Percentiles rank a stretch among this genome's conserved stretches.
These are phyloP conservation scores for Ceryle rudis DNA, from an alignment of 2,797 vertebrate genomes.

Conservation along the genomic window DNA sequence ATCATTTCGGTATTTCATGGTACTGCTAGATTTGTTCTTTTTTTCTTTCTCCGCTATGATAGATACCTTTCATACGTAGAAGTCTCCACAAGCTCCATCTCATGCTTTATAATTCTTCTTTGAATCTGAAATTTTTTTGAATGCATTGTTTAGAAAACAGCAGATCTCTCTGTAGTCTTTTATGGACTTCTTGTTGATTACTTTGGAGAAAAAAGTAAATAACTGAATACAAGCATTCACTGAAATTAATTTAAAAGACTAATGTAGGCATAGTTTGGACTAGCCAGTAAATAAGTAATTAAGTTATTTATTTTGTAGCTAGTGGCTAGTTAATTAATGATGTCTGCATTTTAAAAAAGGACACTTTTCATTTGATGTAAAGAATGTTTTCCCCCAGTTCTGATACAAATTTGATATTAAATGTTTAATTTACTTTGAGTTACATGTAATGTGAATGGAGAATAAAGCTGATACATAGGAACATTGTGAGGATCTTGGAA, in stretches of 20 bases:
- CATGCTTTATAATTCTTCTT: neutral
- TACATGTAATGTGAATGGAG: neutral
- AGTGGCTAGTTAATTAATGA: neutral
- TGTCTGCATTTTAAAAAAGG: neutral
- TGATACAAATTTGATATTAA: neutral
- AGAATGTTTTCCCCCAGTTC: neutral
- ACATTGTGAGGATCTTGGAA: neutral
- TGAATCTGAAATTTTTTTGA: neutral
- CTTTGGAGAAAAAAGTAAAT: neutral
- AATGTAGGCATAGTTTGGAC: neutral
- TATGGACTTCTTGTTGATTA: neutral
- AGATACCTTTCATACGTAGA: neutral
- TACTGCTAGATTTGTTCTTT: neutral
- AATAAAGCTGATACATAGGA: neutral
- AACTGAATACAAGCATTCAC: neutral
- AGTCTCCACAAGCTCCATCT: neutral
- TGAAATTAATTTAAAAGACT: neutral
- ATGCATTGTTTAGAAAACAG: slow-evolving; percentile 36
- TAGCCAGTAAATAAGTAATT: neutral
- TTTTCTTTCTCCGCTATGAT: neutral
- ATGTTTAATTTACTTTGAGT: neutral
- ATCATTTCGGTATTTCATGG: neutral
- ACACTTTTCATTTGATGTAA: neutral
- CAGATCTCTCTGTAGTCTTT: neutral
- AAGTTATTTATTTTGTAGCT: neutral